These are phyloP conservation scores for Rhopalosiphum nymphaeae DNA, from an alignment of 2,888 invertebrate species.

Conservation along the genomic window DNA sequence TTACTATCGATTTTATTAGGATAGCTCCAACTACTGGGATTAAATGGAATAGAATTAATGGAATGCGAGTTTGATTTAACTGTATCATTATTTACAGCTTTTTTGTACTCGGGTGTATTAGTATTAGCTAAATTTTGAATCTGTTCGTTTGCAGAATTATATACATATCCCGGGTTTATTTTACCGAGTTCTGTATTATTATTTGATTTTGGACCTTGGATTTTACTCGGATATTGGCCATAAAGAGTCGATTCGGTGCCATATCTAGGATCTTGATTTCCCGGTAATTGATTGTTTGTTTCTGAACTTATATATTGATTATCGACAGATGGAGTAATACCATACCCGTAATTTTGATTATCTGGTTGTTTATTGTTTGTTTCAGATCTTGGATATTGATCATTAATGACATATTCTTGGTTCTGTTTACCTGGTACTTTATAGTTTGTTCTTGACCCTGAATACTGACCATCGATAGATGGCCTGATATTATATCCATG, in stretches of 20 bases:
- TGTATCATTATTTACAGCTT: background rate
- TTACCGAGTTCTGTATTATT: constrained; percentile 36
- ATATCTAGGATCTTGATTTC: constrained; percentile 1
- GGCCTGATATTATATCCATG: background rate
- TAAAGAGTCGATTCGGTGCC: background rate
- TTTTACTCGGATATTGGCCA: background rate
- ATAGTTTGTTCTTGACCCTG: background rate
- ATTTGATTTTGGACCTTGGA: background rate
- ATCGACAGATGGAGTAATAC: background rate
- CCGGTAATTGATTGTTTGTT: background rate
- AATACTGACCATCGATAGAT: background rate
- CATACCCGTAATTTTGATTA: constrained; percentile 27
- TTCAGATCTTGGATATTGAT: background rate
- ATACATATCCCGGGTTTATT: constrained; percentile 35
- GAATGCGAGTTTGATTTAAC: background rate
- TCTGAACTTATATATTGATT: background rate
- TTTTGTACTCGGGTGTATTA: background rate
- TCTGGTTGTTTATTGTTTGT: constrained; percentile 9
- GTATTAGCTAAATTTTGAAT: background rate
- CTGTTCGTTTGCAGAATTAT: background rate
- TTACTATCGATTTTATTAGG: background rate
- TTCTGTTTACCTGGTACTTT: background rate
- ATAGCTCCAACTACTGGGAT: background rate
- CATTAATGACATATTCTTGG: background rate
- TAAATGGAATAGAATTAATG: background rate